phyloP scores from a whole-genome alignment of 23 tunicate genomes.

The Oikopleura albicans region DNA sequence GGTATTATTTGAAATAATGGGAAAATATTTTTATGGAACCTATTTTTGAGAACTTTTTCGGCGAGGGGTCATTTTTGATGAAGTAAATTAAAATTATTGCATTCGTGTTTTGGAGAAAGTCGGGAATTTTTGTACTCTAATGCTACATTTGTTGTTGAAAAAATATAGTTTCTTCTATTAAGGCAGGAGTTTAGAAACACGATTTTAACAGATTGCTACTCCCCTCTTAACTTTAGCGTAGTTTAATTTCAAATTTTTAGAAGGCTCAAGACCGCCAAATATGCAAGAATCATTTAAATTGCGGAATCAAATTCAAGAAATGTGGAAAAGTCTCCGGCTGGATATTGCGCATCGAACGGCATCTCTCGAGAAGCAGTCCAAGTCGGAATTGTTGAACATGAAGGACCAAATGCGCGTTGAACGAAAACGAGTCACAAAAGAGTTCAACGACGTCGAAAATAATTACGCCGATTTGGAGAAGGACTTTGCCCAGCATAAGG shows the following conservation, averaged over 20 bases:
- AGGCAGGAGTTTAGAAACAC: too few relatives aligned
- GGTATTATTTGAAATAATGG: neutral
- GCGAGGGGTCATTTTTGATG: neutral
- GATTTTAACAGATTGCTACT: too few relatives aligned
- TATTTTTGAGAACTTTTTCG: neutral
- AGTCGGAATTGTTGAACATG: neutral
- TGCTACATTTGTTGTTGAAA: too few relatives aligned
- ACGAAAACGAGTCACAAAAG: neutral
- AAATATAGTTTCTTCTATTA: too few relatives aligned
- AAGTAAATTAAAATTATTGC: too few relatives aligned
- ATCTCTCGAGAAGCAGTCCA: neutral
- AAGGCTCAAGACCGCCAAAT: too few relatives aligned
- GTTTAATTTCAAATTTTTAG: too few relatives aligned
- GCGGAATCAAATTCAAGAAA: neutral
- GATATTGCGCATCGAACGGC: conserved; percentile 18
- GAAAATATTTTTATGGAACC: neutral
- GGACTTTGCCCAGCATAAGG: neutral
- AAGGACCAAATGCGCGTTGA: neutral
- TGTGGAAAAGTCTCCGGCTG: conserved; percentile 6
- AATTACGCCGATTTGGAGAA: neutral
- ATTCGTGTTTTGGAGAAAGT: too few relatives aligned
- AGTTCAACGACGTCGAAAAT: neutral
- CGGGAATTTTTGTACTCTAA: too few relatives aligned
- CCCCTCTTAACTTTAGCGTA: too few relatives aligned
- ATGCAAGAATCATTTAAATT: neutral